These are phyloP conservation scores for Campylomormyrus tamandua DNA, from an alignment of 2,113 vertebrate species.

Conservation along the genomic window DNA sequence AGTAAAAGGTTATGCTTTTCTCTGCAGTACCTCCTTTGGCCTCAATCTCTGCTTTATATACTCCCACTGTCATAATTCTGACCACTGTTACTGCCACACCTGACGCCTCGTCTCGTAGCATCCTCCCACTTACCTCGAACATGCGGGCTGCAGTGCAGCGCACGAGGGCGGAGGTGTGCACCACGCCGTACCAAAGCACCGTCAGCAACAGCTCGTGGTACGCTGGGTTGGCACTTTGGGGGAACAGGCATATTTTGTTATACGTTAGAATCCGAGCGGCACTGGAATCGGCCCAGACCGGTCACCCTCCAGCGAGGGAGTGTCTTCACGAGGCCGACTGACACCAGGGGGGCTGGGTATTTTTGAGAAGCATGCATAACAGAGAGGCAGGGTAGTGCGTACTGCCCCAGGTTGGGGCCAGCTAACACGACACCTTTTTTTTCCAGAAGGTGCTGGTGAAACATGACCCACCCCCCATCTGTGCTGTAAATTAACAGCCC, in stretches of 20 bases:
- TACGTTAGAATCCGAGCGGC: not conserved
- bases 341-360: not conserved
- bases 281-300: not conserved
- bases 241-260: not conserved
- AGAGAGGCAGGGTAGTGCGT: not conserved
- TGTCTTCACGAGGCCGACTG: not conserved
- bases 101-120: not conserved
- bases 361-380: not conserved
- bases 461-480: too few species aligned
- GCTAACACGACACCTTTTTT: too few species aligned
- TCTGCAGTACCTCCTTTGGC: not conserved
- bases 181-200: constrained; percentile 96
- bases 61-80: not conserved
- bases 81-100: not conserved
- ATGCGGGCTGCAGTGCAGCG: constrained; percentile 96
- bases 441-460: too few species aligned
- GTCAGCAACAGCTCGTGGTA: constrained; percentile 92
- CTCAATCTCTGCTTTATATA: not conserved
- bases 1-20: not conserved
- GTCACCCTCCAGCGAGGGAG: not conserved
- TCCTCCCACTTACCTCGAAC: constrained; percentile 85
- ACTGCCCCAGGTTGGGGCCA: too few species aligned
- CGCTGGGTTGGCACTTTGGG: constrained; percentile 83
- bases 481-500: too few species aligned
- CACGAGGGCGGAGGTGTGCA: constrained; percentile 94